Percentiles rank a stretch among this genome's conserved stretches.
Conservation (phyloP, 2,888 invertebrate genomes). For the Meiosimyza decipiens region DNA sequence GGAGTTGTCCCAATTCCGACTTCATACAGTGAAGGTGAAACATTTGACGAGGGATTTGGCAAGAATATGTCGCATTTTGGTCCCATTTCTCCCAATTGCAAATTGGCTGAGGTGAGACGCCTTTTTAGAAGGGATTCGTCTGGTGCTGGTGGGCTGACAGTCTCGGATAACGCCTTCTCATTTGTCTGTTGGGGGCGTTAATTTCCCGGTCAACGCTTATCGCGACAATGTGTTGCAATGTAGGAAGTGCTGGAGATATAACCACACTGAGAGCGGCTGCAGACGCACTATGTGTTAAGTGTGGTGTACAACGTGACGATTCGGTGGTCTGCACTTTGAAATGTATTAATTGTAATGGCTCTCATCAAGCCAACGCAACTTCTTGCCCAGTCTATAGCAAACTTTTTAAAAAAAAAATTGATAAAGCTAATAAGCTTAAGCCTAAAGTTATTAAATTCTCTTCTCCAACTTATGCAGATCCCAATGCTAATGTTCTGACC, state of each 20-base stretch:
- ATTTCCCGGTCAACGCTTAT: constrained; percentile 10
- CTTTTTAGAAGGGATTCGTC: not conserved
- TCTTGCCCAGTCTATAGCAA: no score
- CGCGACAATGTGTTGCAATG: constrained; percentile 17
- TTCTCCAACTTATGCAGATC: no score
- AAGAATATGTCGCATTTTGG: not conserved
- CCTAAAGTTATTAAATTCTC: no score
- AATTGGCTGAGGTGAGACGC: not conserved
- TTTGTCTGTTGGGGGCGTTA: constrained; percentile 8
- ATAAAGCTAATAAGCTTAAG: no score
- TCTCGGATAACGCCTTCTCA: constrained; percentile 14
- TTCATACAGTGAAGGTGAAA: not conserved
- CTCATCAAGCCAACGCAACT: no score
- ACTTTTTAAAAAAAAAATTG: no score
- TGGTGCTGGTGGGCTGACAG: not conserved
- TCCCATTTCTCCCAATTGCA: not conserved
- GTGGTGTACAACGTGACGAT: not conserved
- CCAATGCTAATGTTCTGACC: no score
- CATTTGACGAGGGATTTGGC: not conserved
- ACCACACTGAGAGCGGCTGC: constrained; percentile 1
- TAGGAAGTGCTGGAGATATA: constrained; percentile 20
- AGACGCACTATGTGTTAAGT: not conserved
- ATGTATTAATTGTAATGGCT: no score
- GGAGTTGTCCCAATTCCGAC: not conserved
- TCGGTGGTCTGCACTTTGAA: no score